These are phyloP conservation scores for Cheilosia vernalis DNA, from an alignment of 2,888 invertebrate species.

Conservation along the genomic window DNA sequence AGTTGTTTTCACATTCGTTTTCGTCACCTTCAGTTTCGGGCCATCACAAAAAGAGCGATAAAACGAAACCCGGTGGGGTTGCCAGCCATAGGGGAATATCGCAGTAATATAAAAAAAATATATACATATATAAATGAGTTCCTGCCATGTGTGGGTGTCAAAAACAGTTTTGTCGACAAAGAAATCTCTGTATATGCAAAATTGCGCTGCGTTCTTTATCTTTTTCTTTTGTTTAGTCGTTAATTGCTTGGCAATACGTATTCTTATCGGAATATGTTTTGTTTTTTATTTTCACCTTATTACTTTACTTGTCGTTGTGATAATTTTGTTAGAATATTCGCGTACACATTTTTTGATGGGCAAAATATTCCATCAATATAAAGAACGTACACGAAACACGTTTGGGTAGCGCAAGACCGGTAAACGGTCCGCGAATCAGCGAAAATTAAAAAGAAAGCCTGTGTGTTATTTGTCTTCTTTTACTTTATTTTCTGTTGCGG, in stretches of 20 bases:
- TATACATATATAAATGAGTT: neutral
- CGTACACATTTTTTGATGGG: neutral
- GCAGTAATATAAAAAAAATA: conserved; percentile 20
- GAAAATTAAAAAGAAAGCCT: conserved; percentile 47
- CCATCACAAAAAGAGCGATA: conserved; percentile 10
- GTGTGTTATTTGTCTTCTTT: conserved; percentile 24
- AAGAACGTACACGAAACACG: neutral
- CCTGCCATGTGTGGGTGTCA: conserved; percentile 57
- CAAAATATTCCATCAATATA: conserved; percentile 16
- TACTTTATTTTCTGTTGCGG: conserved; percentile 26
- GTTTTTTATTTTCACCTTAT: neutral
- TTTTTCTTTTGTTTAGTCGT: neutral
- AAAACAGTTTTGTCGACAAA: conserved; percentile 44
- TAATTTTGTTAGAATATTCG: conserved; percentile 4
- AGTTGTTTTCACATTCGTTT: conserved; percentile 25
- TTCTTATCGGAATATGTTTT: conserved; percentile 32
- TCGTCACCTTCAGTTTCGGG: conserved; percentile 25
- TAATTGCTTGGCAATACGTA: neutral
- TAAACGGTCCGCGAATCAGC: conserved; percentile 3
- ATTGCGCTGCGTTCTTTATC: conserved; percentile 30
- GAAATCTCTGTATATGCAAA: conserved; percentile 46
- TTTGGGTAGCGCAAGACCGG: conserved; percentile 7
- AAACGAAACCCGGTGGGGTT: conserved; percentile 19
- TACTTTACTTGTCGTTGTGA: neutral
- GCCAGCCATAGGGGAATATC: neutral